Evolutionary conservation across 2,797 vertebrate genomes (phyloP).

Genomic region (Malurus splendens): DNA sequence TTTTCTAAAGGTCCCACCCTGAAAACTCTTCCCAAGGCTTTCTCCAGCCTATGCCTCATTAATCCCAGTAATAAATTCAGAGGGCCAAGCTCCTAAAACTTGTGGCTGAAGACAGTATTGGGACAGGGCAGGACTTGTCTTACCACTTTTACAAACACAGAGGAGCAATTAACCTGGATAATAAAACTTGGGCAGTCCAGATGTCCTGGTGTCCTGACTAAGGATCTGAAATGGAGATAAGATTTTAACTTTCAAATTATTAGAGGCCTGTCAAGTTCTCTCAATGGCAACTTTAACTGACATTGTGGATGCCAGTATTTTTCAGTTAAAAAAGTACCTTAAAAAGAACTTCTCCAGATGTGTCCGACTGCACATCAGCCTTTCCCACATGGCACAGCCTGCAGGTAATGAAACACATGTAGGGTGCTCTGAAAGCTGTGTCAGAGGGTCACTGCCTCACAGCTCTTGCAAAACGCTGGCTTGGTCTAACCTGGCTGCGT

Average conservation of each 20-base stretch:
- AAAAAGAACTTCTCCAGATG: neutral
- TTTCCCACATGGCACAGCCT: neutral
- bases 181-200: neutral
- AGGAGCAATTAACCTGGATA: neutral
- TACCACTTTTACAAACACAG: neutral
- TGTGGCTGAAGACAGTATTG: neutral
- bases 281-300: neutral
- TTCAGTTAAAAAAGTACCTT: neutral
- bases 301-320: neutral
- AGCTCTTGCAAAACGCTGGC: conserved; percentile 27
- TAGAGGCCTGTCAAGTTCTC: neutral
- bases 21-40: neutral
- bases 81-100: neutral
- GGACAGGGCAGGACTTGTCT: neutral
- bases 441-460: neutral
- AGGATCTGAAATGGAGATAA: neutral
- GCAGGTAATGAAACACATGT: accelerated
- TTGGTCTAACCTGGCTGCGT: neutral
- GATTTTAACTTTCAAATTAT: neutral
- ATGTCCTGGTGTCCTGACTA: neutral
- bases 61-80: neutral
- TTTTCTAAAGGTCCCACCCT: neutral
- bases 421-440: neutral
- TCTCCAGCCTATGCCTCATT: neutral
- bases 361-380: neutral